Percentiles rank a stretch among this genome's conserved stretches.
These are phyloP conservation scores for Bos taurus DNA, from an alignment of 2,113 vertebrate species.

Conservation along the genomic window DNA sequence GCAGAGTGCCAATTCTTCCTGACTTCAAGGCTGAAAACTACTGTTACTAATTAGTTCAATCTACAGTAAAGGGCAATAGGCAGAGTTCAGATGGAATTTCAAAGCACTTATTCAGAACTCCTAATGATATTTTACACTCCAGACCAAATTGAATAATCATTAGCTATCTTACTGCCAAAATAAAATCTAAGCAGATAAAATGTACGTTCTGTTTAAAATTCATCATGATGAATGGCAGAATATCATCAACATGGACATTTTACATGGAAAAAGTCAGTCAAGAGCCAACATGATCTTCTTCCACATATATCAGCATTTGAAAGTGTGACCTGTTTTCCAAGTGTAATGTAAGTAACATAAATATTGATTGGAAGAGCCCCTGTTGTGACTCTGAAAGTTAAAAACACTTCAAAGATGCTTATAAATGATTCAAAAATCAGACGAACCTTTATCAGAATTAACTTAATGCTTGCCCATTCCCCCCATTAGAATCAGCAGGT, in stretches of 20 bases:
- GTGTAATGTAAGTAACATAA: slow-evolving; percentile 1
- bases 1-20: not conserved
- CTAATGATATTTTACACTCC: not conserved
- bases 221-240: not conserved
- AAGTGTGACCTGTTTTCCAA: slow-evolving; percentile 2
- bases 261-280: not conserved
- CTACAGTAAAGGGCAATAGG: not conserved
- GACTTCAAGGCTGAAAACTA: not conserved
- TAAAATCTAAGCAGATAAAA: slow-evolving; percentile 8
- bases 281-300: not conserved
- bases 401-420: slow-evolving; percentile 25
- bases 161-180: slow-evolving; percentile 4
- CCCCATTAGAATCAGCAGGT: not conserved
- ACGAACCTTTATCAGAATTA: not conserved
- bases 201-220: not conserved
- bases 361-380: not conserved
- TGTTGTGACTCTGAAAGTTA: not conserved
- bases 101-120: not conserved
- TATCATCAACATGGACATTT: not conserved
- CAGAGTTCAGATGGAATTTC: not conserved
- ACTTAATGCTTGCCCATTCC: not conserved
- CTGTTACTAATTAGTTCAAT: not conserved
- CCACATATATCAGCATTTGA: not conserved
- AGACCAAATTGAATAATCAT: slow-evolving; percentile 1
- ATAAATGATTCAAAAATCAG: slow-evolving; percentile 26